Percentiles rank a stretch among this genome's conserved stretches.
phyloP scores from a whole-genome alignment of 2,888 invertebrate genomes.

The Euspilapteryx auroguttella region DNA sequence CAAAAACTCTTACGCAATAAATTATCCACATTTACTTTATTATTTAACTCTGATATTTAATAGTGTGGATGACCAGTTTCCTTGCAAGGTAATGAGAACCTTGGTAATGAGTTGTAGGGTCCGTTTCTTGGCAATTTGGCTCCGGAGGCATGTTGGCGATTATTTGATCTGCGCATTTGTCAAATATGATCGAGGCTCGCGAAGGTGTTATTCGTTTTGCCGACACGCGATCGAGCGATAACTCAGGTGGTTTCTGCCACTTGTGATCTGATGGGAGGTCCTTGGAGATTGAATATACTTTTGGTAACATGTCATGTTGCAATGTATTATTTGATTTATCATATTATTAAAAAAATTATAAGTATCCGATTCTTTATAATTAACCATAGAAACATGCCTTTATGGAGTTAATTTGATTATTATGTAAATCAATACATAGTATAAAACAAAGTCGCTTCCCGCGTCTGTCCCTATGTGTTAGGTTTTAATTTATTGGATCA shows the following conservation, averaged over 20 bases:
- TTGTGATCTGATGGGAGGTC: slow-evolving; percentile 43
- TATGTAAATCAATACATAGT: too few relatives aligned
- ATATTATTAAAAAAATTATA: too few relatives aligned
- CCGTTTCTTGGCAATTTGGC: neutral
- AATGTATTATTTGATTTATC: too few relatives aligned
- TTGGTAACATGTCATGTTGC: too few relatives aligned
- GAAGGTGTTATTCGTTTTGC: slow-evolving; percentile 42
- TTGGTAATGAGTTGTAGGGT: slow-evolving; percentile 11
- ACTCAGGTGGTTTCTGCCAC: slow-evolving; percentile 27
- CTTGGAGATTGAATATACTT: slow-evolving; percentile 17
- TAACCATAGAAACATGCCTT: too few relatives aligned
- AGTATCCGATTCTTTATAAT: too few relatives aligned
- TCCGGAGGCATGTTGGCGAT: slow-evolving; percentile 13
- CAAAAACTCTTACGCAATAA: too few relatives aligned
- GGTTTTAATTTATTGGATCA: too few relatives aligned
- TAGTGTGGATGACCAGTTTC: slow-evolving; percentile 14
- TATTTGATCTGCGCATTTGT: slow-evolving; percentile 37
- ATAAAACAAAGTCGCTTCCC: too few relatives aligned
- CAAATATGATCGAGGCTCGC: slow-evolving; percentile 36
- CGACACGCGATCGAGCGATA: slow-evolving; percentile 42
- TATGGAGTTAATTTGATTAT: too few relatives aligned
- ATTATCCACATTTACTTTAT: slow-evolving; percentile 21
- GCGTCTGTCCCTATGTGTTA: too few relatives aligned
- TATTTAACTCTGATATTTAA: slow-evolving; percentile 22
- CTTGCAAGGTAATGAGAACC: slow-evolving; percentile 13